A percentile compares a stretch with the other conserved stretches of the same genome.
phyloP scores from a whole-genome alignment of 2,797 vertebrate genomes.

The Euthynnus affinis region DNA sequence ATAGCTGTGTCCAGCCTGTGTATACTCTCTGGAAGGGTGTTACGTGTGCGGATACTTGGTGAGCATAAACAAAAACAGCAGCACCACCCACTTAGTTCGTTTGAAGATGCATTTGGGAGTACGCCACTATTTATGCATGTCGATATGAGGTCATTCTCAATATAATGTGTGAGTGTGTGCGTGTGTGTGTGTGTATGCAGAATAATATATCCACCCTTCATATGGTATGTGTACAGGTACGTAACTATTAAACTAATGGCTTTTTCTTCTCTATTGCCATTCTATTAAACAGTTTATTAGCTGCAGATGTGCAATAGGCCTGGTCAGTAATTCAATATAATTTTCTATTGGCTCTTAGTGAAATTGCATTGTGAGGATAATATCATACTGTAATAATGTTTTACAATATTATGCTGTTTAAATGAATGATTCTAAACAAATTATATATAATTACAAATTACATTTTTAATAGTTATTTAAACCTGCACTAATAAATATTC shows the following conservation, averaged over 20 bases:
- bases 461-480: neutral
- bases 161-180: slow-evolving; percentile 30
- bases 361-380: neutral
- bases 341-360: neutral
- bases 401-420: neutral
- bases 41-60: slow-evolving; percentile 21
- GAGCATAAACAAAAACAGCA: slow-evolving; percentile 50
- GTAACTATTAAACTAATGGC: slow-evolving; percentile 7
- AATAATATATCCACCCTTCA: too few relatives aligned
- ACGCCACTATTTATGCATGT: slow-evolving; percentile 35
- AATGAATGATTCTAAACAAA: neutral
- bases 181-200: slow-evolving; percentile 38
- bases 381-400: neutral
- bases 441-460: too few relatives aligned
- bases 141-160: slow-evolving; percentile 22
- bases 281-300: slow-evolving; percentile 11
- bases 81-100: slow-evolving; percentile 42
- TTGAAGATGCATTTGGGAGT: slow-evolving; percentile 52
- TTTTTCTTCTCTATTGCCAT: neutral
- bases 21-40: slow-evolving; percentile 40
- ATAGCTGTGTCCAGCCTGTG: slow-evolving; percentile 37
- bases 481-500: neutral
- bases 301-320: neutral
- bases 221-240: slow-evolving; percentile 19
- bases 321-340: slow-evolving; percentile 6